Percentiles rank a stretch among this genome's conserved stretches.
Conservation (phyloP, 2,888 invertebrate genomes). For the Anagyrus pseudococci region DNA sequence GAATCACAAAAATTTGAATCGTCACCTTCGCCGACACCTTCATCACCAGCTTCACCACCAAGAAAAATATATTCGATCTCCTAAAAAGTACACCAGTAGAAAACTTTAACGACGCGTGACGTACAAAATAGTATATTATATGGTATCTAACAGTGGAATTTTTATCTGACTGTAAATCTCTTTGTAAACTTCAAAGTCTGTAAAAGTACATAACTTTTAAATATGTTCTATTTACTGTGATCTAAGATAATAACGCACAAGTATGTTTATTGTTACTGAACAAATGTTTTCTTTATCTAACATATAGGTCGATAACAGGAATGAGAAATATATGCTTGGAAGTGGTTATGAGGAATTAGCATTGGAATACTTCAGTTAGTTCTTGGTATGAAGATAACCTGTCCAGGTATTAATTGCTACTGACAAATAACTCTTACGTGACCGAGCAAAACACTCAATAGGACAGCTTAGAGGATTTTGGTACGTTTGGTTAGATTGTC, state of each 20-base stretch:
- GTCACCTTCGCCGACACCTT: constrained; percentile 44
- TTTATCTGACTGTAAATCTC: too few species aligned
- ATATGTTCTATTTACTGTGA: too few species aligned
- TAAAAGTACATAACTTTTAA: too few species aligned
- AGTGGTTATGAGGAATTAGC: neutral
- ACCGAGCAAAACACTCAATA: constrained; percentile 39
- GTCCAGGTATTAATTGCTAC: constrained; percentile 10
- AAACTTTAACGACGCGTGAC: too few species aligned
- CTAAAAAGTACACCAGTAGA: constrained; percentile 42
- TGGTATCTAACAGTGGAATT: too few species aligned
- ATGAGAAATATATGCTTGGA: constrained; percentile 1
- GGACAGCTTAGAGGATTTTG: neutral
- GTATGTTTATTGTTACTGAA: neutral
- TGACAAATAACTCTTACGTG: constrained; percentile 40
- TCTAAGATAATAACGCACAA: neutral
- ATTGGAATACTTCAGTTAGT: neutral
- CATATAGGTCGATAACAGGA: constrained; percentile 1
- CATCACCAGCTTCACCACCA: constrained; percentile 53
- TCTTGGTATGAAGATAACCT: constrained; percentile 7
- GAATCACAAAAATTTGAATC: constrained; percentile 48
- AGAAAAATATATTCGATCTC: constrained; percentile 61
- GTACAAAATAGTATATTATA: too few species aligned
- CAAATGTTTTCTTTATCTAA: neutral
- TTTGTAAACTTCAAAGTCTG: too few species aligned
- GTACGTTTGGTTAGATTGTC: neutral